Conservation (phyloP, 2,113 vertebrate species). For the Actenoides hombroni region DNA sequence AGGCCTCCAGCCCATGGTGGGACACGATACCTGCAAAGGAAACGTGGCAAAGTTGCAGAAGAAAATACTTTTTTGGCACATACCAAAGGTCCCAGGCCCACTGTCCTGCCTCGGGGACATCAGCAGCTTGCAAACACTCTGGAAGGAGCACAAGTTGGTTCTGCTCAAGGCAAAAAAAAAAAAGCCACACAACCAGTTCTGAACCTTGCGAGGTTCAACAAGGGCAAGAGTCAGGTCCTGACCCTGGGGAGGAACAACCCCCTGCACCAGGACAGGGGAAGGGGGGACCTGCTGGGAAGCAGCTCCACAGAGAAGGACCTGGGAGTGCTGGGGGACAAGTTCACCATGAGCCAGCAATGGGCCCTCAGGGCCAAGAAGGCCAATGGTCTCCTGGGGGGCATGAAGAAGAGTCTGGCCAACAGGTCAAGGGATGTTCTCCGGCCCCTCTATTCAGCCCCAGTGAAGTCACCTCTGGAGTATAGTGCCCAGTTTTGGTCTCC, state of each 20-base stretch:
- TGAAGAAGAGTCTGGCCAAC: not conserved
- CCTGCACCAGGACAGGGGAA: not conserved
- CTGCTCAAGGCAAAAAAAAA: not conserved
- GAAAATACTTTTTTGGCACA: not conserved
- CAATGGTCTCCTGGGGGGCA: not conserved
- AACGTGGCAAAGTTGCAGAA: rapidly evolving
- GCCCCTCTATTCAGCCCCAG: not conserved
- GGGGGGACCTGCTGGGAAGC: not conserved
- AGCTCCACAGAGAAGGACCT: not conserved
- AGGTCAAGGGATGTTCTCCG: not conserved
- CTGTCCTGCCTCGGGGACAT: not conserved
- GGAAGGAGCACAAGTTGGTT: not conserved
- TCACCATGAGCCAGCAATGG: not conserved
- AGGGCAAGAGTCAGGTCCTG: not conserved
- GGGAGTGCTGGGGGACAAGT: not conserved
- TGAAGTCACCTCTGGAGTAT: too few relatives aligned
- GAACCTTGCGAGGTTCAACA: not conserved
- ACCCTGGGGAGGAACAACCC: not conserved
- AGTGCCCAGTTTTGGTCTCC: too few relatives aligned
- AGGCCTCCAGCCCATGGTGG: not conserved
- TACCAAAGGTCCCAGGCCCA: not conserved
- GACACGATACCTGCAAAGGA: not conserved
- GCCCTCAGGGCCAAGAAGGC: not conserved
- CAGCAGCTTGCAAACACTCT: rapidly evolving
- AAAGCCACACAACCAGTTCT: not conserved